Evolutionary conservation across 2,797 vertebrate genomes (phyloP).

Genomic region (Ibycter americanus): DNA sequence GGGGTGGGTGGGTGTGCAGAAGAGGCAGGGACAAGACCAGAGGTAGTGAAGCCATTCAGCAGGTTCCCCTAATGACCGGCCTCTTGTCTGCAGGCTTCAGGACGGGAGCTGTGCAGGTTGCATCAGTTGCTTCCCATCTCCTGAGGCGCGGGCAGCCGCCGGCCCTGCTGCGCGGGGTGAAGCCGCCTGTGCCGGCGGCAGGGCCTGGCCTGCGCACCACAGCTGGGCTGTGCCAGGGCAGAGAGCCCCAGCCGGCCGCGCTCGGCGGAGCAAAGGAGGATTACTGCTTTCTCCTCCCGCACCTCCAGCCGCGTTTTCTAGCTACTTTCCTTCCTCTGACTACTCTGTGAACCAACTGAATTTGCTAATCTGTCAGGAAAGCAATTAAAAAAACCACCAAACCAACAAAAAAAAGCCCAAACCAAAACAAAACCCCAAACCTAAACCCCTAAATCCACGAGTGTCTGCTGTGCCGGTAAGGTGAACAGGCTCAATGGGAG

Average conservation of each 20-base stretch:
- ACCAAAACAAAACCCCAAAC: background rate
- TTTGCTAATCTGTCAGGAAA: background rate
- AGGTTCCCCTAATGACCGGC: background rate
- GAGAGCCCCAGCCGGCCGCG: constrained; percentile 9
- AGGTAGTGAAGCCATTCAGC: background rate
- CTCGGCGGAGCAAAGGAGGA: background rate
- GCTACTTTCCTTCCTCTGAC: background rate
- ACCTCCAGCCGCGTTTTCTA: constrained; percentile 5
- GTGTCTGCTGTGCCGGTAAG: background rate
- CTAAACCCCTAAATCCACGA: background rate
- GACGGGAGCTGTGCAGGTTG: background rate
- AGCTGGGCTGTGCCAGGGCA: background rate
- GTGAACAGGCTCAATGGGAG: background rate
- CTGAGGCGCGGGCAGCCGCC: background rate
- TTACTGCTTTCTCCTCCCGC: background rate
- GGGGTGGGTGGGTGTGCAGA: too few species aligned
- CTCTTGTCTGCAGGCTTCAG: background rate
- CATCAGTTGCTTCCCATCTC: background rate
- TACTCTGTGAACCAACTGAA: background rate
- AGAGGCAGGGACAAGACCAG: background rate
- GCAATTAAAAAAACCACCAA: background rate
- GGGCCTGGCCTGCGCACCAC: background rate
- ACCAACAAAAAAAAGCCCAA: background rate
- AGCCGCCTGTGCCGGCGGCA: background rate
- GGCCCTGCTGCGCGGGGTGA: background rate